These are phyloP conservation scores for Sylvia borin DNA, from an alignment of 2,797 vertebrate species.

Conservation along the genomic window DNA sequence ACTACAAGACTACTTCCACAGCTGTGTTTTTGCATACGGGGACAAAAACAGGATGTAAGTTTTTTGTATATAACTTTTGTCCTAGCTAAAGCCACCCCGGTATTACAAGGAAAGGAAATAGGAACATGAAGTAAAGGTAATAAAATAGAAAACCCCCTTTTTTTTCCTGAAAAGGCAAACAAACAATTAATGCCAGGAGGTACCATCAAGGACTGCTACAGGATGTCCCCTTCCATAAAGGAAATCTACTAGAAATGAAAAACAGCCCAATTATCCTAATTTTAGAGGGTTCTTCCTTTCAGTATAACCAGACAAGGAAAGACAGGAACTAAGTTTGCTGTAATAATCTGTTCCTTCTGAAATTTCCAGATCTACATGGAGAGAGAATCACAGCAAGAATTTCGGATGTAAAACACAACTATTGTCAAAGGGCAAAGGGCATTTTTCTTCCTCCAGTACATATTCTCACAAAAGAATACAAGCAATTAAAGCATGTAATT, in stretches of 20 bases:
- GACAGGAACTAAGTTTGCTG: background rate
- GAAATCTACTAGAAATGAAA: background rate
- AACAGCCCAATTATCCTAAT: background rate
- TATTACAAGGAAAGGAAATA: constrained; percentile 8
- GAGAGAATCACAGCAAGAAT: background rate
- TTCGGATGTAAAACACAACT: background rate
- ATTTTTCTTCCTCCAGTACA: constrained; percentile 14
- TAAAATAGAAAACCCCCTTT: background rate
- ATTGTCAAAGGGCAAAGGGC: background rate
- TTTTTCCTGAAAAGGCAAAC: constrained; percentile 32
- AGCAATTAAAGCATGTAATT: constrained; percentile 49
- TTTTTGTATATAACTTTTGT: background rate
- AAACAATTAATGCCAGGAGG: background rate
- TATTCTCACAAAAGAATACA: constrained; percentile 48
- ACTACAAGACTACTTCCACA: background rate
- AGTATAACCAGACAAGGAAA: background rate
- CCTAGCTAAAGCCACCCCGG: background rate
- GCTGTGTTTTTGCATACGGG: background rate
- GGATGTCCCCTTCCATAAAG: background rate
- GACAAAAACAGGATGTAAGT: background rate
- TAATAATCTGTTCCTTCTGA: background rate
- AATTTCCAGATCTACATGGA: background rate
- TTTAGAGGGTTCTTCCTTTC: background rate
- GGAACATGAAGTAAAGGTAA: background rate
- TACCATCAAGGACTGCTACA: background rate